Evolutionary conservation across 2,797 vertebrate species (phyloP), one percentile per base, ranked within the genome.

Genomic region (Loriculus beryllinus): DNA sequence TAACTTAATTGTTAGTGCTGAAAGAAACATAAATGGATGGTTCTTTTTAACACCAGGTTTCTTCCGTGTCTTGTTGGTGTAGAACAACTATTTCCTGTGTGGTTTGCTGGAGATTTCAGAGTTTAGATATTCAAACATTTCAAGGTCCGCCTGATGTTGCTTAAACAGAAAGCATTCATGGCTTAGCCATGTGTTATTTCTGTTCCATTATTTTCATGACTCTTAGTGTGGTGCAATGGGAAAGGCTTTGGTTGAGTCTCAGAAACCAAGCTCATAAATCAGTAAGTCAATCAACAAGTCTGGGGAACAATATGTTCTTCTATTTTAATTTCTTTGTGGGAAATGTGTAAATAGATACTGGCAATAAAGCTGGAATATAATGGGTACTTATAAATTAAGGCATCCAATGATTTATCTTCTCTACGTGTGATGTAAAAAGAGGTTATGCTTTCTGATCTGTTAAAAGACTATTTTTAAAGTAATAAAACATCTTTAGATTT

Each of bases 261-360:
- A 85, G 93, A 97, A 93, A 95, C 80, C 94, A 95, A 96, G 82
- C 86, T 96, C 91, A 87, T 95, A 96, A 96, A 96, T 96, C 94
- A 96, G 79, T 56, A 95, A 96, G 92, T 94, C 96, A 96, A 84
- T 90, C 71, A 90, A 95, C 94, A 96, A 97, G 77, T 82, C 91
- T 96, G 48, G 87, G 89, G 91, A 96, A 97, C 96, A 94, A 91
- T 94, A 93, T 97, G 93, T 82, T 97, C 95, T 94, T 95, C 95
- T 96, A 97, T 97, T 97, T 97, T 97, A 96, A 97, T 97, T 96
- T 96, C 91, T 92, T 96, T 96, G 95, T 97, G 90, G 82, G 90
- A 87, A 90, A 84, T 89, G 77, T 92, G 78, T 96, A 94, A 93
- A 93, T 88, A 80, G 82, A 96, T 67, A 94, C 93, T 97, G 96